A percentile compares a stretch with the other conserved stretches of the same genome.
These are phyloP conservation scores for Engraulis encrasicolus DNA, from an alignment of 2,113 vertebrate species.

Conservation along the genomic window DNA sequence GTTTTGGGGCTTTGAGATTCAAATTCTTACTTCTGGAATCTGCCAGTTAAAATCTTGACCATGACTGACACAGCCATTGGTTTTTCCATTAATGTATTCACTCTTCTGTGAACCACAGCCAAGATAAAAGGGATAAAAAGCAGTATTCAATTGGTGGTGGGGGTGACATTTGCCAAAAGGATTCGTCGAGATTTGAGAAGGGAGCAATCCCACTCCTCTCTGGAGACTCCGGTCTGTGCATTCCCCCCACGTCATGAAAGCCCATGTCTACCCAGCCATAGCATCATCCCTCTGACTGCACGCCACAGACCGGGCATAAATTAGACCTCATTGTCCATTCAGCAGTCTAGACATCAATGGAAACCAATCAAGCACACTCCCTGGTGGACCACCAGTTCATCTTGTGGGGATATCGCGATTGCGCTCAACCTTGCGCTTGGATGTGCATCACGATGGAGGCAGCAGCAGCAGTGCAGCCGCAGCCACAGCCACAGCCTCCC, in stretches of 20 bases:
- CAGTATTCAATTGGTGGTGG: neutral
- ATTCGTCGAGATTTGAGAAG: neutral
- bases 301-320: neutral
- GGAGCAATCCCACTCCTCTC: neutral
- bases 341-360: slow-evolving; percentile 23
- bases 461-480: too few relatives aligned
- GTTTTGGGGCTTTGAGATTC: neutral
- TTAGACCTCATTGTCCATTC: slow-evolving; percentile 16
- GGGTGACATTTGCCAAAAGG: neutral
- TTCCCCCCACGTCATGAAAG: neutral
- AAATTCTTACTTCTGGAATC: neutral
- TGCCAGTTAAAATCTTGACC: neutral
- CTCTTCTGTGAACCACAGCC: neutral
- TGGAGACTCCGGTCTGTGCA: neutral
- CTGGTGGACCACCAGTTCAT: neutral
- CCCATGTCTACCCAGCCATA: neutral
- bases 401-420: neutral
- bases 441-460: too few relatives aligned
- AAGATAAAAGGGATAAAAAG: neutral
- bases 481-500: too few relatives aligned
- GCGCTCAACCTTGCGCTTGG: neutral
- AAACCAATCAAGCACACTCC: slow-evolving; percentile 14
- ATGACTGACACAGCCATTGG: neutral
- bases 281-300: neutral
- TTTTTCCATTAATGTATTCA: neutral